These are phyloP conservation scores for Heliopora coerulea DNA, from an alignment of 92 coral and sea anemone species.

Conservation along the genomic window DNA sequence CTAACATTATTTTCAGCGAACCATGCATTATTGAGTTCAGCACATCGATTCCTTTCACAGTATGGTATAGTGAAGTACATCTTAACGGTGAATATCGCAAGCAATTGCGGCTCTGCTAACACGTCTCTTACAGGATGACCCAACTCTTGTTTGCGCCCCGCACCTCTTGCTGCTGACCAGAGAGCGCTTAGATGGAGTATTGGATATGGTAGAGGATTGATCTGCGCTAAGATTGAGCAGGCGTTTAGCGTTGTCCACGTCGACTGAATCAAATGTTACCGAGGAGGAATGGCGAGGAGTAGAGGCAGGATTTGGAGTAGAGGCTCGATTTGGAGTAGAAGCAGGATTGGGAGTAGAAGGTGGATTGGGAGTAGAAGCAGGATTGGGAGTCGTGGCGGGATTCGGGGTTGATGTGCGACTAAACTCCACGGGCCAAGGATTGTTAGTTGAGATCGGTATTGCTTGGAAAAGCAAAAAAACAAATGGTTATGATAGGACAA, in stretches of 20 bases:
- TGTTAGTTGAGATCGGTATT: neutral
- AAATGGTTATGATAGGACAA: no score
- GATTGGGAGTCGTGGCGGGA: neutral
- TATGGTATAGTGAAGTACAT: neutral
- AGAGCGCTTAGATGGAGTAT: slow-evolving; percentile 51
- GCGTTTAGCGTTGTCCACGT: slow-evolving; percentile 43
- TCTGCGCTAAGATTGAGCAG: slow-evolving; percentile 59
- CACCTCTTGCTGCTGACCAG: slow-evolving; percentile 52
- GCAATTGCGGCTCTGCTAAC: slow-evolving; percentile 63
- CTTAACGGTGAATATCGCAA: slow-evolving; percentile 60
- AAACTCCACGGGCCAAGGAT: slow-evolving; percentile 23
- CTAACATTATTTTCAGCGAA: neutral
- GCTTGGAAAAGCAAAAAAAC: neutral
- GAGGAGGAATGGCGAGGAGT: slow-evolving; percentile 13
- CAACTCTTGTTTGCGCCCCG: slow-evolving; percentile 73
- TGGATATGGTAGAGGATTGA: slow-evolving; percentile 57
- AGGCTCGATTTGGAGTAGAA: neutral
- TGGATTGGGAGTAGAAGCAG: neutral
- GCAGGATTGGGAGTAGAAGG: slow-evolving; percentile 20
- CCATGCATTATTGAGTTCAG: neutral
- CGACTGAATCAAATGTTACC: slow-evolving; percentile 21
- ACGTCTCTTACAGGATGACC: slow-evolving; percentile 71
- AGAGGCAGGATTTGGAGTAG: neutral
- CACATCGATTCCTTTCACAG: neutral
- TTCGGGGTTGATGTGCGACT: slow-evolving; percentile 32